Conservation (phyloP, 1,140 invertebrate species). For the Habropoda laboriosa region DNA sequence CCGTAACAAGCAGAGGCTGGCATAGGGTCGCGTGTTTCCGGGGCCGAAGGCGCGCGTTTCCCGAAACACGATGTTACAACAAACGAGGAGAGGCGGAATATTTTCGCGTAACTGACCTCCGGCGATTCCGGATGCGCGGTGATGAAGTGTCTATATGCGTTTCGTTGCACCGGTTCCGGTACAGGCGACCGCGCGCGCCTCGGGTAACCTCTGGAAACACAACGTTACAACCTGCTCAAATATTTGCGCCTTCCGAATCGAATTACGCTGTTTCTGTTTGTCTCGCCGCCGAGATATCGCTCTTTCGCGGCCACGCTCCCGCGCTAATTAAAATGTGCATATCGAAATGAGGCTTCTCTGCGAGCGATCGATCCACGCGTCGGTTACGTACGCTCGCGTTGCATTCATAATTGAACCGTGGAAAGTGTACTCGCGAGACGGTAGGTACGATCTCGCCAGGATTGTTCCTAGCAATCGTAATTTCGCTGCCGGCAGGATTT, state of each 20-base stretch:
- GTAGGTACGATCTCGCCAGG: too few relatives aligned
- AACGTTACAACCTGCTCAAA: slow-evolving; percentile 62
- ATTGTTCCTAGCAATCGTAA: too few relatives aligned
- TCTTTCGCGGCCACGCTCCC: not conserved
- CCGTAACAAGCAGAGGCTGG: slow-evolving; percentile 11
- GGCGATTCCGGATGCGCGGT: slow-evolving; percentile 54
- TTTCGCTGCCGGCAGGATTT: not conserved
- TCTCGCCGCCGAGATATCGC: slow-evolving; percentile 25
- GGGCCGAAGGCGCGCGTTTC: slow-evolving; percentile 26
- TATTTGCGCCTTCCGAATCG: slow-evolving; percentile 63
- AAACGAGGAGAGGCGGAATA: too few relatives aligned
- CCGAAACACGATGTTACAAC: slow-evolving; percentile 34
- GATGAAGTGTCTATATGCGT: slow-evolving; percentile 35
- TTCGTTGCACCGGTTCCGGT: slow-evolving; percentile 50
- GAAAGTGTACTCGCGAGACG: not conserved
- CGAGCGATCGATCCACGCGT: not conserved
- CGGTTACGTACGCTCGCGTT: not conserved
- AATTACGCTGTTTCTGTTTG: slow-evolving; percentile 63
- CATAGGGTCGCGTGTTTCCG: not conserved
- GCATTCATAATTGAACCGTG: slow-evolving; percentile 24
- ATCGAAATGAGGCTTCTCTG: slow-evolving; percentile 13
- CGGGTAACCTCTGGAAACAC: slow-evolving; percentile 48
- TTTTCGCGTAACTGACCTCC: slow-evolving; percentile 63
- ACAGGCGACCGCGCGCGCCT: slow-evolving; percentile 24
- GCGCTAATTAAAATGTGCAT: slow-evolving; percentile 61